phyloP scores from a whole-genome alignment of 2,113 vertebrate genomes.

The Melanostigma gelatinosum region DNA sequence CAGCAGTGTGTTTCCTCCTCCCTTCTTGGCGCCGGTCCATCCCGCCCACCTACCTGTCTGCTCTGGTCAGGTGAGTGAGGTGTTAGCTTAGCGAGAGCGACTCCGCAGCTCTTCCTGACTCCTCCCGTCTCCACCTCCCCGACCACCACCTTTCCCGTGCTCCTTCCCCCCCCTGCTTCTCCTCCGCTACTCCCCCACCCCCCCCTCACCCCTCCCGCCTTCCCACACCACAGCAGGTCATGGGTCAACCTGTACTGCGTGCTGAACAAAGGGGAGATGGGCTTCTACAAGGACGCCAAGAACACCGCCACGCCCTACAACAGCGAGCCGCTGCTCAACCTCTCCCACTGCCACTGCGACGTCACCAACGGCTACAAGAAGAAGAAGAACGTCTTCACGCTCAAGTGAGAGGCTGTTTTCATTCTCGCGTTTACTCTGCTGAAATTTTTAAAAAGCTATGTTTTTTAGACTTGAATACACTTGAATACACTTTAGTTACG shows the following conservation, averaged over 20 bases:
- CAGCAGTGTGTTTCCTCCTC: slow-evolving; percentile 77
- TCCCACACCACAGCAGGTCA: slow-evolving; percentile 85
- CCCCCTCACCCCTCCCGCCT: slow-evolving; percentile 12
- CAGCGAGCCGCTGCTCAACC: slow-evolving; percentile 89
- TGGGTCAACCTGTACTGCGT: slow-evolving; percentile 97
- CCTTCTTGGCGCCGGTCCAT: slow-evolving; percentile 74
- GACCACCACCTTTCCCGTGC: slow-evolving; percentile 35
- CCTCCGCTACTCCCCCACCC: not conserved
- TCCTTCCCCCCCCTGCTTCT: slow-evolving; percentile 3
- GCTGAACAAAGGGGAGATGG: slow-evolving; percentile 92
- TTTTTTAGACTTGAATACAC: not conserved
- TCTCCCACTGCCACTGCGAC: slow-evolving; percentile 87
- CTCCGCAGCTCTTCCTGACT: slow-evolving; percentile 67
- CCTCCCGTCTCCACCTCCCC: slow-evolving; percentile 47
- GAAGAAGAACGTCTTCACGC: slow-evolving; percentile 97
- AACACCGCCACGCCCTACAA: slow-evolving; percentile 85
- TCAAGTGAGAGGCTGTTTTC: slow-evolving; percentile 84
- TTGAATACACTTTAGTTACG: not conserved
- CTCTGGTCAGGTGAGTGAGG: slow-evolving; percentile 82
- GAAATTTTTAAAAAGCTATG: not conserved
- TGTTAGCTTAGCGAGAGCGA: slow-evolving; percentile 72
- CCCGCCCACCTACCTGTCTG: slow-evolving; percentile 72
- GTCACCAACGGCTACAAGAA: slow-evolving; percentile 96
- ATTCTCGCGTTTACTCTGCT: not conserved
- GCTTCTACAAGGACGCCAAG: slow-evolving; percentile 96